These are phyloP conservation scores for Sturnira hondurensis DNA, from an alignment of 2,113 vertebrate species.

Conservation along the genomic window DNA sequence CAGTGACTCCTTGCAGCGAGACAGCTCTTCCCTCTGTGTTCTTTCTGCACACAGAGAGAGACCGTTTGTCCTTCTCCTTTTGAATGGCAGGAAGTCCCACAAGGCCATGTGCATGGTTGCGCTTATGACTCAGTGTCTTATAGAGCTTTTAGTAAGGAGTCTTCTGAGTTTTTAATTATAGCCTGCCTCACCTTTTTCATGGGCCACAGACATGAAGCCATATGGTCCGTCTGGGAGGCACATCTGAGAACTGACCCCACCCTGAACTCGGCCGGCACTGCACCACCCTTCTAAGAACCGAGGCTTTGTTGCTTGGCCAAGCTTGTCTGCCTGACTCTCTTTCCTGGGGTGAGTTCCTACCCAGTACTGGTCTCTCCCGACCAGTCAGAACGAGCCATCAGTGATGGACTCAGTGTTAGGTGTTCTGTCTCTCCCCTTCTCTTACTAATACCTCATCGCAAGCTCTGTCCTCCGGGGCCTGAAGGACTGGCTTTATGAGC, in stretches of 20 bases:
- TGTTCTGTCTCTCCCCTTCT: not conserved
- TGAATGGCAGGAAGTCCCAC: not conserved
- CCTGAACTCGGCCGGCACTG: not conserved
- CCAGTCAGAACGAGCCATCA: not conserved
- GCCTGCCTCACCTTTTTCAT: not conserved
- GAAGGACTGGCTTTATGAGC: not conserved
- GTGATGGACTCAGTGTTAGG: not conserved
- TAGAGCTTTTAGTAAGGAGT: not conserved
- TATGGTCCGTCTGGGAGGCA: not conserved
- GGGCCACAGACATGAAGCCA: not conserved
- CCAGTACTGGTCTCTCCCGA: not conserved
- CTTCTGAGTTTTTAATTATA: not conserved
- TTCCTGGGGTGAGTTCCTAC: not conserved
- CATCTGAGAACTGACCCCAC: not conserved
- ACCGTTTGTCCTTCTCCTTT: not conserved
- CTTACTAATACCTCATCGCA: not conserved
- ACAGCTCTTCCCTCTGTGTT: not conserved
- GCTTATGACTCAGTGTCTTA: conserved; percentile 9
- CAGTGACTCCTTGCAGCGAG: accelerated
- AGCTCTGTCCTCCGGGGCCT: not conserved
- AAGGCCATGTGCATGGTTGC: not conserved
- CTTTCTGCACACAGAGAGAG: not conserved
- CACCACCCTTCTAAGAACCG: not conserved
- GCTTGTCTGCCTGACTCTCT: not conserved
- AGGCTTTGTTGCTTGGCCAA: not conserved